Evolutionary conservation across 2,113 vertebrate genomes (phyloP), one percentile per base, ranked within the genome.

Genomic region (Neomonachus schauinslandi): DNA sequence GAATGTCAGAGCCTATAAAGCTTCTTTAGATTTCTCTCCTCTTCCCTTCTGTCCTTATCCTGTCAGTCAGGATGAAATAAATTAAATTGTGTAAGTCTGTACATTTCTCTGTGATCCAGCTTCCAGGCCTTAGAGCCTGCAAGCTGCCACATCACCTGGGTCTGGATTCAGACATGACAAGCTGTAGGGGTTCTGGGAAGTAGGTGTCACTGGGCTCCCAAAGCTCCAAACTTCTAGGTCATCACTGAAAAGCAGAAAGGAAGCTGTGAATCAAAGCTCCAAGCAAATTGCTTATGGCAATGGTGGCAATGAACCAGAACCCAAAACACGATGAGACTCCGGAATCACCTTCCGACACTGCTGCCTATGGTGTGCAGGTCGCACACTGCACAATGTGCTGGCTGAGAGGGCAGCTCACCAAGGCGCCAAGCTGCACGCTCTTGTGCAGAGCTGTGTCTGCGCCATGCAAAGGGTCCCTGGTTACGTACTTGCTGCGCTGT

Each of bases 11-110:
- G 33, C 96, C 91, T 77, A 19, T 22, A 95, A 97, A 96, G 71
- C 97, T 91, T 42, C 94, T 95, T 97, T 55, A 51, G 80, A 96
- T 83, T 85, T 93, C 63, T 39, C 42, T 90, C 76, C 71, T 90
- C 88, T 97, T 94, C 91, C 67, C 88, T 80, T 82, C 93, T 89
- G 91, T 82, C 86, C 94, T 96, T 95, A 94, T 86, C 81, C 94
- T 94, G 84, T 97, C 98, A 98, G 94, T 97, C 96, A 97, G 93
- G 96, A 97, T 96, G 89, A 91, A 92, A 82, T 81, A 97, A 97
- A 96, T 85, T 96, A 95, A 92, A 88, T 85, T 39, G 76, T 82
- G 51, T 61, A 59, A 95, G 85, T 72, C 91, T 89, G 26, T 69
- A 7, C 63, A 14, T 82, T 51, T 90, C 69, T 74, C 85, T 39